Conservation (phyloP, 2,888 invertebrate species). For the Drosophila pegasa region DNA sequence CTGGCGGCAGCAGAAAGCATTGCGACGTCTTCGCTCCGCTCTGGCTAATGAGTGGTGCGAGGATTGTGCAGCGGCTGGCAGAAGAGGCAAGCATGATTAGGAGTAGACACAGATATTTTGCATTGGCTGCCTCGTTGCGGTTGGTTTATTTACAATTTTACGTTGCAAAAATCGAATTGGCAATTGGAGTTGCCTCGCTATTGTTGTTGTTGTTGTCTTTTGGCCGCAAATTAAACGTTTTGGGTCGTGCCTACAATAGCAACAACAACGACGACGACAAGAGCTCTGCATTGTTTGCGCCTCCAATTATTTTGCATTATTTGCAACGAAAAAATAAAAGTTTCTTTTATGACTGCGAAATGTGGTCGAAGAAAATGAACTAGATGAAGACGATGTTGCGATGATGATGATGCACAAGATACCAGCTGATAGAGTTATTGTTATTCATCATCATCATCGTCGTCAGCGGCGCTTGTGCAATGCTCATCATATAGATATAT, state of each 20-base stretch:
- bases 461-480: slow-evolving; percentile 64
- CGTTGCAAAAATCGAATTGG: slow-evolving; percentile 62
- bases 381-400: slow-evolving; percentile 32
- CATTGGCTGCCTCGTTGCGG: slow-evolving; percentile 51
- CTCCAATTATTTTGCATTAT: slow-evolving; percentile 64
- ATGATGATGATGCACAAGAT: slow-evolving; percentile 24
- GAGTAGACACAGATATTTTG: slow-evolving; percentile 12
- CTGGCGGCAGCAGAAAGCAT: slow-evolving; percentile 13
- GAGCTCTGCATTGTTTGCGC: slow-evolving; percentile 50
- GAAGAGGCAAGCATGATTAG: too few species aligned
- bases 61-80: slow-evolving; percentile 27
- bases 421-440: slow-evolving; percentile 24
- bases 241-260: slow-evolving; percentile 55
- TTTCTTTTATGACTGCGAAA: slow-evolving; percentile 64
- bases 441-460: slow-evolving; percentile 30
- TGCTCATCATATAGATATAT: slow-evolving; percentile 2
- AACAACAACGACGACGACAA: slow-evolving; percentile 27
- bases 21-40: slow-evolving; percentile 31
- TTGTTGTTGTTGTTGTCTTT: slow-evolving; percentile 18
- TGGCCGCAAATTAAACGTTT: slow-evolving; percentile 66
- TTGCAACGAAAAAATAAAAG: slow-evolving; percentile 72
- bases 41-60: slow-evolving; percentile 40
- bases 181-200: slow-evolving; percentile 42
- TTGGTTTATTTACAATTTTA: slow-evolving; percentile 57
- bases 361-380: slow-evolving; percentile 52